phyloP scores from a whole-genome alignment of 2,888 invertebrate genomes.

The Ophion ellenae region DNA sequence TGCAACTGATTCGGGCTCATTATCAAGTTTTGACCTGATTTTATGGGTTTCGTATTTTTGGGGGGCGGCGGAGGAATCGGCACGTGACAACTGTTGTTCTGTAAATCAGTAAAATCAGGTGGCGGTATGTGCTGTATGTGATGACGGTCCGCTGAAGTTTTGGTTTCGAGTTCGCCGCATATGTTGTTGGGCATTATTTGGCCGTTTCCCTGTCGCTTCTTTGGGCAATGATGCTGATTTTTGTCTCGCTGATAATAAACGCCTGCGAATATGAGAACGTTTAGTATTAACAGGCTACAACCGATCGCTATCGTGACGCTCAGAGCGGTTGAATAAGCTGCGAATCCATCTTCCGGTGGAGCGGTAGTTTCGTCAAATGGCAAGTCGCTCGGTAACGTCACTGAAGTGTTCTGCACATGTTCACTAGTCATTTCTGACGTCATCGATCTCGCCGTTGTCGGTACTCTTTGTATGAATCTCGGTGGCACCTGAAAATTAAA shows the following conservation, averaged over 20 bases:
- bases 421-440: conserved; percentile 78
- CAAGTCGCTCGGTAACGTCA: conserved; percentile 78
- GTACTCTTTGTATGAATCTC: conserved; percentile 80
- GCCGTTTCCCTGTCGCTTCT: conserved; percentile 92
- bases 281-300: conserved; percentile 95
- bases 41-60: conserved; percentile 86
- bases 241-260: conserved; percentile 97
- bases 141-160: conserved; percentile 90
- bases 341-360: conserved; percentile 92
- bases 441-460: conserved; percentile 78
- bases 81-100: conserved; percentile 87
- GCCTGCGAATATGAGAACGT: conserved; percentile 96
- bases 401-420: conserved; percentile 73
- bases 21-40: conserved; percentile 83
- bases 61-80: conserved; percentile 92
- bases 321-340: conserved; percentile 95
- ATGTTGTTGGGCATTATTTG: conserved; percentile 93
- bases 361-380: conserved; percentile 79
- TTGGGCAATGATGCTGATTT: conserved; percentile 85
- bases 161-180: conserved; percentile 92
- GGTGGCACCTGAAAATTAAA: conserved; percentile 78
- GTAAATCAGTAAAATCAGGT: conserved; percentile 92
- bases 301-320: conserved; percentile 98
- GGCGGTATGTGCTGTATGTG: conserved; percentile 93
- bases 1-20: conserved; percentile 87